These are phyloP conservation scores for Ceyx cyanopectus DNA, from an alignment of 2,113 vertebrate genomes.

Conservation along the genomic window DNA sequence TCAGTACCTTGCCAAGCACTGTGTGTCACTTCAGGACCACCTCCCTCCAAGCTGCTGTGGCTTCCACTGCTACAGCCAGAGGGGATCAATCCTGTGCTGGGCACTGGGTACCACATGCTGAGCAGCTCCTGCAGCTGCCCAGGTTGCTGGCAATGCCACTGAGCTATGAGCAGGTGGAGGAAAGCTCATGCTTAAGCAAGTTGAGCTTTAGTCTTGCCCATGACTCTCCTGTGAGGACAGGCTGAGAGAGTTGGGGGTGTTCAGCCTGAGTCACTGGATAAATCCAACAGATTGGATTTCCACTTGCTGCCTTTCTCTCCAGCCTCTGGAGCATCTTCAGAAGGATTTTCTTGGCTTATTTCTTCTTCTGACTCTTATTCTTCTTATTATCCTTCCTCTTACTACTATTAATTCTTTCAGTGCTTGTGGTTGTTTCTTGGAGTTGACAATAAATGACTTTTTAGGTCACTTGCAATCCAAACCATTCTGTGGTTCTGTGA, in stretches of 20 bases:
- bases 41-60: neutral
- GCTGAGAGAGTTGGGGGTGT: no score
- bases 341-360: neutral
- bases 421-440: neutral
- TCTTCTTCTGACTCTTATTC: neutral
- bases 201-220: rapidly evolving
- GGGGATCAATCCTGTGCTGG: neutral
- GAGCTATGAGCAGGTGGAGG: neutral
- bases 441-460: neutral
- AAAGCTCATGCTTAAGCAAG: neutral
- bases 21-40: no score
- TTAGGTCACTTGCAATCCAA: neutral
- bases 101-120: neutral
- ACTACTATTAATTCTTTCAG: neutral
- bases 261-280: neutral
- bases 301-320: neutral
- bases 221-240: no score
- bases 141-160: neutral
- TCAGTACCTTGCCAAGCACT: rapidly evolving
- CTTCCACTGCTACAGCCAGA: rapidly evolving
- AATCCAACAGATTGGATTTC: neutral
- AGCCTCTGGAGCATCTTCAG: neutral
- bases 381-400: neutral
- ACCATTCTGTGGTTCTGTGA: neutral
- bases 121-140: neutral